Percentiles rank a stretch among this genome's conserved stretches.
Conservation (phyloP, 2,888 invertebrate species). For the Plemyria rubiginata region DNA sequence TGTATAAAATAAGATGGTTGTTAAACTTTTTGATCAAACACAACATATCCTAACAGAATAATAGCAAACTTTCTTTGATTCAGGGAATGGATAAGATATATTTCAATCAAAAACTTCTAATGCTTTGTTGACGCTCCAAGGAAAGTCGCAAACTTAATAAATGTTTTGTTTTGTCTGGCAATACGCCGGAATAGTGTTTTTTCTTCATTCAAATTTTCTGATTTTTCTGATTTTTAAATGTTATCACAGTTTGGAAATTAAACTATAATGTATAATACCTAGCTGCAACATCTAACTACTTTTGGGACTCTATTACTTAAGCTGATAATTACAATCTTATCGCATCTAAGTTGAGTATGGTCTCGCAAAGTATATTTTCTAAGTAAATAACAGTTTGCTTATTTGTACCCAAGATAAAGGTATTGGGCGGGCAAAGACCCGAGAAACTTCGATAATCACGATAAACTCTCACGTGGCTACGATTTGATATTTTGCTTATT, state of each 20-base stretch:
- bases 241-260: too few relatives aligned
- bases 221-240: too few relatives aligned
- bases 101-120: not conserved
- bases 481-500: slow-evolving; percentile 1
- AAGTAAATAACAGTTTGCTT: not conserved
- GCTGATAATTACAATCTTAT: not conserved
- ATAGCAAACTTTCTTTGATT: not conserved
- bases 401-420: not conserved
- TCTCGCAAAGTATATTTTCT: not conserved
- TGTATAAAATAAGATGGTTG: too few relatives aligned
- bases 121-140: not conserved
- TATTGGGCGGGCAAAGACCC: slow-evolving; percentile 3
- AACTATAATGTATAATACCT: too few relatives aligned
- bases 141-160: not conserved
- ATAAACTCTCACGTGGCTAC: not conserved
- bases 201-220: not conserved
- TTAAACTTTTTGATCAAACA: too few relatives aligned
- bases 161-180: too few relatives aligned
- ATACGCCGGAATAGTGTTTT: not conserved
- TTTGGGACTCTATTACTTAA: not conserved
- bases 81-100: not conserved
- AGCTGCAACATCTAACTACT: too few relatives aligned
- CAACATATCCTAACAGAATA: too few relatives aligned
- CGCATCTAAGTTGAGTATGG: too few relatives aligned
- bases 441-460: slow-evolving; percentile 3